Evolutionary conservation across 2,113 vertebrate genomes (phyloP), one percentile per base, ranked within the genome.

Genomic region (Microcebus griseorufus): DNA sequence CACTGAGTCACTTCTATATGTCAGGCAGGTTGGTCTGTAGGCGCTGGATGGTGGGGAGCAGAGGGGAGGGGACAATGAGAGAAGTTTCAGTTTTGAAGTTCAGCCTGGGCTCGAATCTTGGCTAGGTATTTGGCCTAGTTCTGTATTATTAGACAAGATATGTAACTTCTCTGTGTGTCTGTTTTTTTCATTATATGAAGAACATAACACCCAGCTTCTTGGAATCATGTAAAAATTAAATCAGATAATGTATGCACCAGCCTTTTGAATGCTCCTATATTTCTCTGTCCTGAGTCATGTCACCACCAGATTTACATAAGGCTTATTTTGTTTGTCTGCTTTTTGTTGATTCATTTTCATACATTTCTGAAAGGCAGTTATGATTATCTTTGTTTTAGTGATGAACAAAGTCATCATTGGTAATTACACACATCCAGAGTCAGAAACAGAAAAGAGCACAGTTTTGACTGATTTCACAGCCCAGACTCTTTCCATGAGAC

Each of bases 1-100:
- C 1, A 12, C 0, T 10, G 32, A 51, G 20, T 1, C 6, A 27
- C 22, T 84, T 69, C 32, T 60, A 14, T 1, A 27, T 11, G 9
- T 34, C 39, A 62, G 29, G 39, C 0, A 18, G 34, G 2, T 51
- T 93, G 62, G 32, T 70, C 11, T 78, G 3, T 27, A 34, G 25
- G 51, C 4, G 27, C 13, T 9, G 13, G 17, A 18, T 10, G 13
- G 12, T 18, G 6, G 32, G 14, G 2, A n/a, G 11, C 25, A 9
- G 32, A 11, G 2, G 42, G 32, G 62, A 7, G 3, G 22, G 10
- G 32, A 78, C 13, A 18, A 2, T 53, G 9, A 27, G 34, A 51
- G 83, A 34, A 92, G 32, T 1, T 65, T 0, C 2, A n/a, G 18
- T 10, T 78, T 51, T 34, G 29, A 89, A 22, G 20, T 53, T 34